Evolutionary conservation across 37 sponge, comb jelly and placozoan genomes (phyloP).

Genomic region (Theonella swinhoei): DNA sequence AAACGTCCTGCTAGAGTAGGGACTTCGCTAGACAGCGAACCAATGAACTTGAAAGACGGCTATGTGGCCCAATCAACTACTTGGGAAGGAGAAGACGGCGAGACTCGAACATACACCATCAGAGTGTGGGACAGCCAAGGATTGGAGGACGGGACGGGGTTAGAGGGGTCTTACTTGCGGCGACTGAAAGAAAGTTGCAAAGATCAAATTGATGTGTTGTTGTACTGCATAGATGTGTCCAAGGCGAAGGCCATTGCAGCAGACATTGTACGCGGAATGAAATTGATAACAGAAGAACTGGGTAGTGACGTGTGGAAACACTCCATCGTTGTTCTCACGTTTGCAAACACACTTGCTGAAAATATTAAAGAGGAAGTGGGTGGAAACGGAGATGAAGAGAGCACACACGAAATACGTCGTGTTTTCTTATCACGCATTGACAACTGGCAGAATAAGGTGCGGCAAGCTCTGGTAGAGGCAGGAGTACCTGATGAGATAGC

Average conservation of each 20-base stretch:
- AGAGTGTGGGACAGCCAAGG: constrained; percentile 6
- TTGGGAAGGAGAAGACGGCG: not conserved
- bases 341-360: not conserved
- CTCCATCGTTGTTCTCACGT: not conserved
- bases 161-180: not conserved
- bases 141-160: constrained; percentile 4
- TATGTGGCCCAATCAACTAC: not conserved
- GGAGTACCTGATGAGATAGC: not conserved
- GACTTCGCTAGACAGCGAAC: not conserved
- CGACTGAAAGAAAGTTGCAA: not conserved
- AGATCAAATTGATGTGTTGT: not conserved
- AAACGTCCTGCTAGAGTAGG: not conserved
- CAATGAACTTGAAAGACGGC: not conserved
- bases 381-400: not conserved
- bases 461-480: not conserved
- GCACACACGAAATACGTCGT: not conserved
- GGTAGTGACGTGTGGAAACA: not conserved
- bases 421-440: not conserved
- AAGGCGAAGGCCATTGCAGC: not conserved
- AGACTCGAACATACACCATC: not conserved
- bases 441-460: not conserved
- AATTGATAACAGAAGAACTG: not conserved
- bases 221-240: not conserved
- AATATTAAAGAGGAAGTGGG: not conserved
- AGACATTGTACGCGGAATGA: not conserved